Evolutionary conservation across 1,140 invertebrate genomes (phyloP), one percentile per base, ranked within the genome.

Genomic region (Drosophila parabipectinata): DNA sequence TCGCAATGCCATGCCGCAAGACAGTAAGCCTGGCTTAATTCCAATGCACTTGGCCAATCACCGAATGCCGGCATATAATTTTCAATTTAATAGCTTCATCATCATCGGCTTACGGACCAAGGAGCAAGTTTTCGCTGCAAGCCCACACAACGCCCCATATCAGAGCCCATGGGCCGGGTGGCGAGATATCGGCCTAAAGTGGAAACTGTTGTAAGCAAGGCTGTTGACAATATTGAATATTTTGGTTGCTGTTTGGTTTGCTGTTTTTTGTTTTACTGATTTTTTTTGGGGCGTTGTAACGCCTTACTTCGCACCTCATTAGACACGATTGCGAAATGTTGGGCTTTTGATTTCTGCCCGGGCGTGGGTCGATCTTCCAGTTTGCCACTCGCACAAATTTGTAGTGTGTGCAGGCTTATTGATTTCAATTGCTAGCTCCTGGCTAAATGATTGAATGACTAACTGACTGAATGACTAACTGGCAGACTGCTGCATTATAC

Each of bases 21-120:
- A 56, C 51, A 61, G 41, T 60, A 48, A 87, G 69, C 53, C 64
- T 73, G 78, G 52, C 48, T 72, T 78, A 87, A 79, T 88, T 79
- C 55, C 79, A 79, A 54, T 71, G 55, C 72, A 83, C 76, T 88
- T 76, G 75, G 79, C 76, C 83, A 88, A 87, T 82, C 83, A 83
- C 66, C 67, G 59, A 83, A 61, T 73, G 66, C 58, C 45, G 68
- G 48, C 56, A 77, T 77, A 79, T 88, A 88, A 87, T 88, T 88
- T 88, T 83, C 72, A 64, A 88, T 88, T 87, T 88, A 87, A 87
- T 88, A 81, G 79, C 83, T 87, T 87, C 83, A 87, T 87, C 79
- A 67, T 58, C 39, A 34, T 41, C 58, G 73, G 48, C 15, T 24
- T 57, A 32, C 44, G 15, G 68, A 45, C 47, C 24, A 39, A 58